A percentile compares a stretch with the other conserved stretches of the same genome.
Conservation (phyloP, 2,797 vertebrate species). For the Stomatorhinus walkeri region DNA sequence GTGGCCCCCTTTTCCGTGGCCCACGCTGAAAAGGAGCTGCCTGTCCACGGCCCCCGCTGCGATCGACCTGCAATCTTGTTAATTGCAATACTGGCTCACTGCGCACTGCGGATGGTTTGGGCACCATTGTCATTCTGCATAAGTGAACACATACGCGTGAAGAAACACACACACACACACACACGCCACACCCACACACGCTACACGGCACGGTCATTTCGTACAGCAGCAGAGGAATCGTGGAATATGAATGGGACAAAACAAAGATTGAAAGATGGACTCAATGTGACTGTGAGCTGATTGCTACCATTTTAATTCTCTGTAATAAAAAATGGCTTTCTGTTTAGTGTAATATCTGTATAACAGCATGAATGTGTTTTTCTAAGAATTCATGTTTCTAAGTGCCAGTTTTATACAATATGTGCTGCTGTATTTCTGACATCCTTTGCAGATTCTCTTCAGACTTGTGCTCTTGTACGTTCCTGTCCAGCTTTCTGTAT, state of each 20-base stretch:
- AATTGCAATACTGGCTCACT: constrained; percentile 21
- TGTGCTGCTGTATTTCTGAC: not conserved
- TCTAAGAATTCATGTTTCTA: not conserved
- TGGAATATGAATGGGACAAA: not conserved
- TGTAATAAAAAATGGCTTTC: not conserved
- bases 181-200: not conserved
- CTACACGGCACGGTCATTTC: not conserved
- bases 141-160: constrained; percentile 9
- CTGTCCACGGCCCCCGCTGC: constrained; percentile 16
- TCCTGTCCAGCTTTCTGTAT: not conserved
- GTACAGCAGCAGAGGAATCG: not conserved
- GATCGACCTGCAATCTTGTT: constrained; percentile 32
- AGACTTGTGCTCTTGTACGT: not conserved
- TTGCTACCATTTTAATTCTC: not conserved
- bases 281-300: not conserved
- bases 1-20: not conserved
- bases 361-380: not conserved
- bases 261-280: not conserved
- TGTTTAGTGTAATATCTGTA: not conserved
- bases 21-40: constrained; percentile 12
- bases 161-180: not conserved
- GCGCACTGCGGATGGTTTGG: not conserved
- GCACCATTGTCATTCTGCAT: not conserved
- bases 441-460: not conserved
- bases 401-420: not conserved